phyloP scores from a whole-genome alignment of 2,888 invertebrate species.

The Dorcus parallelipipedus region DNA sequence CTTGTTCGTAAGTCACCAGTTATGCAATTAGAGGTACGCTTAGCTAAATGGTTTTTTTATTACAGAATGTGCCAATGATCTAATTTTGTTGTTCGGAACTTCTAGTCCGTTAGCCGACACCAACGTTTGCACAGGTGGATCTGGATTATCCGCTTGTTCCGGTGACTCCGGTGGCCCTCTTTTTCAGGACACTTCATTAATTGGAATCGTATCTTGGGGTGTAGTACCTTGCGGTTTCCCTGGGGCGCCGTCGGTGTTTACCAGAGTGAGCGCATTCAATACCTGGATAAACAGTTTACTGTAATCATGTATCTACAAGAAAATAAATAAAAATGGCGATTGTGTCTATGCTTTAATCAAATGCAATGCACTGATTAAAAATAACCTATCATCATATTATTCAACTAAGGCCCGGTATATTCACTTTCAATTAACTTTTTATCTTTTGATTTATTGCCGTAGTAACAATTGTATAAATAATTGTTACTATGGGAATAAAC shows the following conservation, averaged over 20 bases:
- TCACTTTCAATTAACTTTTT: too few species aligned
- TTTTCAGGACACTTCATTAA: slow-evolving; percentile 37
- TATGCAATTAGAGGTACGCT: too few species aligned
- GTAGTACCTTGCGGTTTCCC: slow-evolving; percentile 51
- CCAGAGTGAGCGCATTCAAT: slow-evolving; percentile 50
- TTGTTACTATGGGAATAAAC: too few species aligned
- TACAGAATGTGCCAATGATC: slow-evolving; percentile 48
- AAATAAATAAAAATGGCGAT: too few species aligned
- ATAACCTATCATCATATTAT: too few species aligned
- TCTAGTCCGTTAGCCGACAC: slow-evolving; percentile 48
- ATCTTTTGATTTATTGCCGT: too few species aligned
- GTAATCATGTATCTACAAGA: neutral
- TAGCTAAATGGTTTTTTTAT: slow-evolving; percentile 19
- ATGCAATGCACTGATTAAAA: too few species aligned
- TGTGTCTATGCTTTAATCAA: too few species aligned
- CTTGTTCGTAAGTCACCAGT: neutral
- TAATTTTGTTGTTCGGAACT: slow-evolving; percentile 41
- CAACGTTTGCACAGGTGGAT: slow-evolving; percentile 53
- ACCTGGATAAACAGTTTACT: slow-evolving; percentile 45
- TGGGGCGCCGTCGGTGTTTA: slow-evolving; percentile 54
- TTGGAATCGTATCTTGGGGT: slow-evolving; percentile 57
- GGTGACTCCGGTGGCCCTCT: slow-evolving; percentile 59
- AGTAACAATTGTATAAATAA: too few species aligned
- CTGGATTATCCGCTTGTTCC: slow-evolving; percentile 48
- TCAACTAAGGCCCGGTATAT: too few species aligned